These are phyloP conservation scores for Caenorhabditis uteleia DNA, from an alignment of 2,888 invertebrate genomes.

Conservation along the genomic window DNA sequence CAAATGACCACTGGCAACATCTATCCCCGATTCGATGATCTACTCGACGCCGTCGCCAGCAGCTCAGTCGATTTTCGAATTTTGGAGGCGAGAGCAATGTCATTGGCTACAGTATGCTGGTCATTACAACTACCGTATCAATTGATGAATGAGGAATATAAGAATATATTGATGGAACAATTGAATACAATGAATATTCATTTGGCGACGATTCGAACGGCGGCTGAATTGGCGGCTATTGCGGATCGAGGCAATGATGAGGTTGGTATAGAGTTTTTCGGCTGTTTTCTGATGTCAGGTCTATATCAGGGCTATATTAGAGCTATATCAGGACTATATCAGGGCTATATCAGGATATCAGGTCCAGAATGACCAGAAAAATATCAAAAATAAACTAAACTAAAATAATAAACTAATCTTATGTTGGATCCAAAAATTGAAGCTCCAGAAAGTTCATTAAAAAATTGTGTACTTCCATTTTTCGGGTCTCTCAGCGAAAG, in stretches of 20 bases:
- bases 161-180: slow-evolving; percentile 33
- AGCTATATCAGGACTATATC: too few relatives aligned
- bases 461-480: too few relatives aligned
- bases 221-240: slow-evolving; percentile 38
- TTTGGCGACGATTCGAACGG: slow-evolving; percentile 42
- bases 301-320: too few relatives aligned
- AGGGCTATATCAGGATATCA: too few relatives aligned
- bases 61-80: slow-evolving; percentile 57
- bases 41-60: slow-evolving; percentile 53
- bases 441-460: too few relatives aligned
- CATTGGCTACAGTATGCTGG: slow-evolving; percentile 62
- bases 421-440: too few relatives aligned
- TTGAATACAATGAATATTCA: slow-evolving; percentile 50
- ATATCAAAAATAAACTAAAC: too few relatives aligned
- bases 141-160: slow-evolving; percentile 46
- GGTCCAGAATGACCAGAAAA: too few relatives aligned
- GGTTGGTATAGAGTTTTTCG: too few relatives aligned
- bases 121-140: slow-evolving; percentile 58
- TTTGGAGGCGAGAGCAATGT: slow-evolving; percentile 61
- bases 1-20: slow-evolving; percentile 60
- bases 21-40: slow-evolving; percentile 62
- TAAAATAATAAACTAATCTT: too few relatives aligned
- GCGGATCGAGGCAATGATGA: slow-evolving; percentile 32
- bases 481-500: too few relatives aligned
- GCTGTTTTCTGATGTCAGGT: too few relatives aligned